Evolutionary conservation across 2,888 invertebrate genomes (phyloP).

Genomic region (Kuschelorhynchus macadamiae): DNA sequence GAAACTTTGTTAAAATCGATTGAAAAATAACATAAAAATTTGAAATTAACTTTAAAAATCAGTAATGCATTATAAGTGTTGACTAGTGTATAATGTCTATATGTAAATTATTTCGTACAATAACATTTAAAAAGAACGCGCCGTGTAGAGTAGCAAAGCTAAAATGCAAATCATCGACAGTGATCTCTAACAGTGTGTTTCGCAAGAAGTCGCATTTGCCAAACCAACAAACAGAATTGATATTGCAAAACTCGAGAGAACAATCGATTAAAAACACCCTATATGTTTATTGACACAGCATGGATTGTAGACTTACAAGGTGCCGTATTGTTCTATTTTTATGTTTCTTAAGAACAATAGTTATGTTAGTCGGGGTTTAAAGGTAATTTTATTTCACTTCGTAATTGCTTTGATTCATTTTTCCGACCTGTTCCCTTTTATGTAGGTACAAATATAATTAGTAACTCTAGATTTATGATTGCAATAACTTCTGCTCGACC

Average conservation of each 20-base stretch:
- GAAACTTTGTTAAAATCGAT: too few species aligned
- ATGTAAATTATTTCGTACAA: too few species aligned
- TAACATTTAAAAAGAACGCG: slow-evolving; percentile 1
- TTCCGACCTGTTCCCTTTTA: neutral
- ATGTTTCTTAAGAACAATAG: slow-evolving; percentile 34
- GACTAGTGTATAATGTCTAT: too few species aligned
- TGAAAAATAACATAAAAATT: too few species aligned
- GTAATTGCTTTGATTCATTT: slow-evolving; percentile 15
- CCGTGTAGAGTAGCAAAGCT: slow-evolving; percentile 27
- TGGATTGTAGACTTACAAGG: slow-evolving; percentile 25
- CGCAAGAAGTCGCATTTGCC: slow-evolving; percentile 27
- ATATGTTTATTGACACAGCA: slow-evolving; percentile 35
- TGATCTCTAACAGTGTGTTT: slow-evolving; percentile 34
- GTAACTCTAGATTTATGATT: too few species aligned
- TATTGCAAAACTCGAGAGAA: slow-evolving; percentile 31
- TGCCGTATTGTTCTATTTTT: slow-evolving; percentile 35
- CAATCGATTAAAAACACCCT: slow-evolving; percentile 40
- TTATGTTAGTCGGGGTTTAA: slow-evolving; percentile 16
- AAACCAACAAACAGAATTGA: slow-evolving; percentile 24
- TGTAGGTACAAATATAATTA: too few species aligned
- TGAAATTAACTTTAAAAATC: too few species aligned
- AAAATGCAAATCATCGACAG: slow-evolving; percentile 38
- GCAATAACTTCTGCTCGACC: too few species aligned
- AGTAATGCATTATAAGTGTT: too few species aligned
- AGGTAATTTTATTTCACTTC: slow-evolving; percentile 17